phyloP scores from a whole-genome alignment of 1,140 invertebrate species.

The Drosophila ohnishii region DNA sequence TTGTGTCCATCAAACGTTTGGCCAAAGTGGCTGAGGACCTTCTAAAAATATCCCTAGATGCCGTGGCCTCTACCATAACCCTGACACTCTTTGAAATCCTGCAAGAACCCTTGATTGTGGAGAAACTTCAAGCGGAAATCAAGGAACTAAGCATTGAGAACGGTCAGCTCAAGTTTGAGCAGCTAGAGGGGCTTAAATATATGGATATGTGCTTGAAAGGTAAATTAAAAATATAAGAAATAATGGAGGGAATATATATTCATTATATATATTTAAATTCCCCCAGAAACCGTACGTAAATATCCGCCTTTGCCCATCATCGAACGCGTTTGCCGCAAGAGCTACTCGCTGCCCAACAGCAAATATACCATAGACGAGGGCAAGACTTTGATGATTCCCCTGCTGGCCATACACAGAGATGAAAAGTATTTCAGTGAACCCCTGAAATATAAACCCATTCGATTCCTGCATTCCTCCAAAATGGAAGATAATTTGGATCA shows the following conservation, averaged over 20 bases:
- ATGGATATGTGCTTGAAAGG: conserved; percentile 76
- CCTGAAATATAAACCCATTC: conserved; percentile 84
- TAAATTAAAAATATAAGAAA: background rate
- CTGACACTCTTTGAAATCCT: conserved; percentile 69
- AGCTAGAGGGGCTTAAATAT: conserved; percentile 59
- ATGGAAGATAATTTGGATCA: conserved; percentile 10
- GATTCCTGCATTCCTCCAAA: conserved; percentile 83
- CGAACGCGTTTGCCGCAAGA: conserved; percentile 68
- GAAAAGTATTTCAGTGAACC: conserved; percentile 86
- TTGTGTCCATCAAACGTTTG: conserved; percentile 63
- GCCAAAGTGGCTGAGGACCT: conserved; percentile 70
- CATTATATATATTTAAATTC: background rate
- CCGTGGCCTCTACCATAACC: conserved; percentile 57
- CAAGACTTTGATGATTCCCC: conserved; percentile 70
- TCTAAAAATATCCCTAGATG: conserved; percentile 60
- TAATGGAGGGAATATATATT: background rate
- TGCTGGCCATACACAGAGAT: conserved; percentile 85
- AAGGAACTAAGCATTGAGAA: conserved; percentile 30
- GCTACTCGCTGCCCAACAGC: conserved; percentile 58
- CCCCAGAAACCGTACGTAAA: conserved; percentile 83
- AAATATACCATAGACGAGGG: conserved; percentile 76
- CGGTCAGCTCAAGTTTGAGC: conserved; percentile 50
- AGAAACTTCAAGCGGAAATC: conserved; percentile 65
- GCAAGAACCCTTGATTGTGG: conserved; percentile 62
- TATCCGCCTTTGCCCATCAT: conserved; percentile 83